Percentiles rank a stretch among this genome's conserved stretches.
Evolutionary conservation across 2,888 invertebrate genomes (phyloP).

Genomic region (Alloplasta piceator): DNA sequence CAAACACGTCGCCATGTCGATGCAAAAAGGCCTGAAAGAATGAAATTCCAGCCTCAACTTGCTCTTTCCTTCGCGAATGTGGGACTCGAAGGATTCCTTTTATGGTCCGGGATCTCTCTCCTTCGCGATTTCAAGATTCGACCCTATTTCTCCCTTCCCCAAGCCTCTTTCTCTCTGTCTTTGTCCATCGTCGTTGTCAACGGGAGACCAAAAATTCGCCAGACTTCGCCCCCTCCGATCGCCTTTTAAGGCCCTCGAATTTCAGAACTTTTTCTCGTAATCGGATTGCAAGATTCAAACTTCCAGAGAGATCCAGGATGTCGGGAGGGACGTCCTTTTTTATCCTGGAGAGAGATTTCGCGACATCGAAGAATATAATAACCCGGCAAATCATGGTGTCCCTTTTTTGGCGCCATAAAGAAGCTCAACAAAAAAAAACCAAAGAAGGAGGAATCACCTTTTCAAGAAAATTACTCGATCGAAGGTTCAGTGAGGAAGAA

Average conservation of each 20-base stretch:
- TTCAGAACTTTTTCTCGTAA: slow-evolving; percentile 43
- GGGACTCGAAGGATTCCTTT: slow-evolving; percentile 38
- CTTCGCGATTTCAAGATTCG: slow-evolving; percentile 50
- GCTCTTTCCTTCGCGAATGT: slow-evolving; percentile 9
- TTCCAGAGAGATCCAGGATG: slow-evolving; percentile 17
- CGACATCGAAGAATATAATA: not conserved
- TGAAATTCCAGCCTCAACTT: slow-evolving; percentile 2
- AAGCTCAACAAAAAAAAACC: slow-evolving; percentile 12
- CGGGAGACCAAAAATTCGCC: slow-evolving; percentile 4
- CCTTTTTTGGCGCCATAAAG: slow-evolving; percentile 23
- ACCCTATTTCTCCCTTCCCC: slow-evolving; percentile 8
- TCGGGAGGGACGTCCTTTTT: slow-evolving; percentile 1
- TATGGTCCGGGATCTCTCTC: slow-evolving; percentile 41
- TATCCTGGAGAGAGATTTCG: not conserved
- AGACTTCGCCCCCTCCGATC: slow-evolving; percentile 45
- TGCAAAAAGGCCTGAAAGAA: not conserved
- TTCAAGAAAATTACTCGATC: not conserved
- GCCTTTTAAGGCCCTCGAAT: slow-evolving; percentile 62
- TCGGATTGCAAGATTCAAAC: slow-evolving; percentile 36
- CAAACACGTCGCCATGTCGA: not conserved
- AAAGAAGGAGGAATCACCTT: not conserved
- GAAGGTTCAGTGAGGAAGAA: not conserved
- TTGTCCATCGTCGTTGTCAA: slow-evolving; percentile 1
- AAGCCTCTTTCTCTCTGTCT: not conserved
- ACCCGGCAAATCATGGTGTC: slow-evolving; percentile 39